Base-by-base conservation (phyloP, 2,888 invertebrate genomes). In the Agrotis ipsilon region DNA sequence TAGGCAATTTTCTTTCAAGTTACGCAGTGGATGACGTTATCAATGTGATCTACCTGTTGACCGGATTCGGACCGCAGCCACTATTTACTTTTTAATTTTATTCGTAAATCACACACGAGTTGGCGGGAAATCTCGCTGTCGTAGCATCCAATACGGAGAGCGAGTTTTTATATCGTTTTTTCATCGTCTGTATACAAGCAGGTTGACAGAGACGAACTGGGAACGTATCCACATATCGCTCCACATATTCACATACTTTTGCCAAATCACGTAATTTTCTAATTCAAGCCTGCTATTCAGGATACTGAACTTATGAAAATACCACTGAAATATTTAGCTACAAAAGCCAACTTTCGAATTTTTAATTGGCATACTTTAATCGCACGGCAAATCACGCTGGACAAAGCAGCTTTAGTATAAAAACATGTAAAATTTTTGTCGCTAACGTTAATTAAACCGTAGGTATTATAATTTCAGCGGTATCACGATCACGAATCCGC, bases 401-500 rank as follows among this genome's bases (percentile, higher is more conserved):
- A 80, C 76, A 75, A 80, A 83, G 87, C 83, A 86, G 87, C 84
- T 79, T 83, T 82, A 84, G 86, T 89, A 91, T 86, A 87, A 87
- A 87, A 87, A 88, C 88, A 88, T 87, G 87, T 86, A 75, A 82
- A 89, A 84, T 83, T 87, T 90, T 92, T 91, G 92, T 91, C 92
- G 93, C 92, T 88, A 87, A 91, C 91, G 94, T 93, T 95, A 95
- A 96, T 96, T 95, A 93, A 93, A 92, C 87, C 89, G 90, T 85
- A 84, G 85, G 85, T 92, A 93, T 93, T 93, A 92, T 92, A 93
- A 93, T 92, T 90, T 88, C 92, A 90, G 90, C 90, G 90, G 90
- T 92, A 93, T 93, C 94, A 91, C 93, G 94, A 92, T 92, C 94
- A 94, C 93, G 93, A 94, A 93, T 93, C 94, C 94, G 94, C 93